Percentiles rank a stretch among this genome's conserved stretches.
These are phyloP conservation scores for Mantis religiosa DNA, from an alignment of 2,888 invertebrate species.

Conservation along the genomic window DNA sequence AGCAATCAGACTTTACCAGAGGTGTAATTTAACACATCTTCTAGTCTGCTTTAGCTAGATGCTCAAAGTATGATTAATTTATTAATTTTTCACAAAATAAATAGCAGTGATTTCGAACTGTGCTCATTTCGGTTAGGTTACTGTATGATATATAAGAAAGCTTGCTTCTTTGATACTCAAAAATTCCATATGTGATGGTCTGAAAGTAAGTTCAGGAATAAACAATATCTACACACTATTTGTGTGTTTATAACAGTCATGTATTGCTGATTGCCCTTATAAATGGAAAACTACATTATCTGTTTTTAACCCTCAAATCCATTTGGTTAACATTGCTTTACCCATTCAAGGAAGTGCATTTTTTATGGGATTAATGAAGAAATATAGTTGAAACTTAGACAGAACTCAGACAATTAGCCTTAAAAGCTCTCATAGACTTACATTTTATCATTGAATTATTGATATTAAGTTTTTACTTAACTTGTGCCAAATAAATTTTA, in stretches of 20 bases:
- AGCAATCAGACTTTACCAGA: background rate
- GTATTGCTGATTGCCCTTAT: no score
- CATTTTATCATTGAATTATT: background rate
- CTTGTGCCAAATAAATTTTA: constrained; percentile 12
- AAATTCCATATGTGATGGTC: background rate
- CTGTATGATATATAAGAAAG: background rate
- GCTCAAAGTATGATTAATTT: background rate
- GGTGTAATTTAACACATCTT: background rate
- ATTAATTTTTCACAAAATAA: background rate
- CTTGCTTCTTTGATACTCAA: background rate
- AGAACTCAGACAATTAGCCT: background rate
- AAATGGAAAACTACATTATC: no score
- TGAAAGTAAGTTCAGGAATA: background rate
- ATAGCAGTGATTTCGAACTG: background rate
- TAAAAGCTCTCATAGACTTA: background rate
- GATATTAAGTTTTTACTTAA: background rate
- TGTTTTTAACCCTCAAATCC: background rate
- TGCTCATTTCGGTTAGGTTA: background rate
- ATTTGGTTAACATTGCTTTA: background rate
- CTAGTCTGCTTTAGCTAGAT: background rate
- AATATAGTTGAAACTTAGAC: background rate
- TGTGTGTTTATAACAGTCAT: no score
- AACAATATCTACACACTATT: no score
- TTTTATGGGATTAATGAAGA: background rate
- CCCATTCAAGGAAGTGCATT: background rate